Evolutionary conservation across 2,888 invertebrate species (phyloP), one percentile per base, ranked within the genome.

Genomic region (Tenthredo mesomela): DNA sequence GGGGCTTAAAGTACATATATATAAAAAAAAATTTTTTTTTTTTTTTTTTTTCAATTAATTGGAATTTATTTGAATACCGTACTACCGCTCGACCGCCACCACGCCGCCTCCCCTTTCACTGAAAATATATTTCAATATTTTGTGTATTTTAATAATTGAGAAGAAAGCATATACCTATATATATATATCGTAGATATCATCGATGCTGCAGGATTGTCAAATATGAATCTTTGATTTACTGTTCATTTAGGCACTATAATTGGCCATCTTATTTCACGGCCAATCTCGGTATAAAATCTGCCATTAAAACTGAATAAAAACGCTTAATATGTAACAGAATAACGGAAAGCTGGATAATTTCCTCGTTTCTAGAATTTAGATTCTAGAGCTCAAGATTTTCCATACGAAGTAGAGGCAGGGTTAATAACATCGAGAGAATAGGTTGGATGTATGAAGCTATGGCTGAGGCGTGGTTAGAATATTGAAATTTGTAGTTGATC

Each of bases 401-500:
- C 43, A 33, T 37, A 37, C 9, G 9, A 18, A 10, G 25, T 2
- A 29, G 80, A 80, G 58, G 80, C 21, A n/a, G 37, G 80, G n/a
- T 61, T 80, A 80, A 80, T 80, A 80, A 80, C 61, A 61, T 80
- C 50, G 80, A 80, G 80, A 80, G 80, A 80, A 80, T 80, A 80
- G 80, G 80, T 61, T 12, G 80, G 37, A 80, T 40, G 80, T 58
- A 61, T 61, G 61, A 25, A 80, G 80, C 80, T 80, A 37, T 61
- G 80, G 80, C 80, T 61, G 40, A 58, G 61, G 40, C 80, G 80
- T 80, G 80, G 80, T 61, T 80, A 80, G 80, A 80, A 80, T 80
- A 80, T 80, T 80, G 80, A 80, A 80, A 80, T 80, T 80, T 80
- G 80, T 80, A 80, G 58, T 80, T 80, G 80, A 80, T 80, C 80